Evolutionary conservation across 2,888 invertebrate species (phyloP).

Genomic region (Polyommatus iphigenia): DNA sequence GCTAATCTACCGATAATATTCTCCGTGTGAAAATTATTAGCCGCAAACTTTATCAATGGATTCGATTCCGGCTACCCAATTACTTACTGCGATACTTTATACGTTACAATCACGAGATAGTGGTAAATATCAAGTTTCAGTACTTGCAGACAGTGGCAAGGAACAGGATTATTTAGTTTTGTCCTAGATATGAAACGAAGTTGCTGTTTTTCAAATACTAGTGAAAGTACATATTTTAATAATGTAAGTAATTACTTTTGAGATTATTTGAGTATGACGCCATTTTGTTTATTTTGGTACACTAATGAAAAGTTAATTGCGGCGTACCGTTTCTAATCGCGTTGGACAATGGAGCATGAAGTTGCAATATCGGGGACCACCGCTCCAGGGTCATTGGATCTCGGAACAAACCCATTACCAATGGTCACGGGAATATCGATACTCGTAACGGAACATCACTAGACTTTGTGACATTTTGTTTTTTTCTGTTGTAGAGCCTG

Average conservation of each 20-base stretch:
- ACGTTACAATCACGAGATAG: conserved; percentile 14
- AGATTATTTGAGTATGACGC: background rate
- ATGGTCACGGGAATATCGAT: conserved; percentile 7
- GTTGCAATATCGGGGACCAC: conserved; percentile 12
- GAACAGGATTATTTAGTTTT: background rate
- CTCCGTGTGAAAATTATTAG: conserved; percentile 26
- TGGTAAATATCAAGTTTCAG: background rate
- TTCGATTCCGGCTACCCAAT: conserved; percentile 22
- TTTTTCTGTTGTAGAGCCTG: too few species aligned
- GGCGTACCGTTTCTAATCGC: conserved; percentile 12
- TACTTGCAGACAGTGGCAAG: background rate
- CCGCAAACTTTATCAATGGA: conserved; percentile 22
- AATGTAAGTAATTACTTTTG: background rate
- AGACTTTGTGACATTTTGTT: background rate
- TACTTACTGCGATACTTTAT: conserved; percentile 20
- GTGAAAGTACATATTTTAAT: background rate
- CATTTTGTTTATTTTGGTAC: conserved; percentile 1
- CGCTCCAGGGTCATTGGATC: conserved; percentile 14
- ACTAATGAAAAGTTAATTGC: conserved; percentile 11
- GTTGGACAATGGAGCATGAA: conserved; percentile 10
- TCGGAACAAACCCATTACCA: conserved; percentile 18
- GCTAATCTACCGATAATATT: background rate
- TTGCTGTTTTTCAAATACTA: background rate
- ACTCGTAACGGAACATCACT: background rate
- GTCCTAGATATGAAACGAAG: background rate